phyloP scores from a whole-genome alignment of 2,113 vertebrate species.

The Neogale vison region DNA sequence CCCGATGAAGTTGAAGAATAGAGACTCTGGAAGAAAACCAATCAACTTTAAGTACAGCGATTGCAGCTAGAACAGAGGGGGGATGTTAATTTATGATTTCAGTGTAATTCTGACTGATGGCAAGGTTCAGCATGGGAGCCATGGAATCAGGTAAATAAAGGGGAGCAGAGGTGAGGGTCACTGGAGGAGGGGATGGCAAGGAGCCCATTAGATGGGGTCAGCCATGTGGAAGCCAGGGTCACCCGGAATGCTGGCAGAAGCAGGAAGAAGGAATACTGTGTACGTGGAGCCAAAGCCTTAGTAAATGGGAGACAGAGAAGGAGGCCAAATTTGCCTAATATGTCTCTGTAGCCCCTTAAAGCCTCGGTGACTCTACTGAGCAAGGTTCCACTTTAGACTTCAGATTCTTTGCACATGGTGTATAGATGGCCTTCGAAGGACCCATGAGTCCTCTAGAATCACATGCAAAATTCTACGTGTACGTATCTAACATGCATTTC shows the following conservation, averaged over 20 bases:
- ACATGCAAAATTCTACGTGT: background rate
- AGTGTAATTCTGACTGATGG: conserved; percentile 20
- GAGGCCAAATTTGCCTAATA: background rate
- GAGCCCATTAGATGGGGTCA: background rate
- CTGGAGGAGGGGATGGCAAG: background rate
- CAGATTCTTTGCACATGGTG: background rate
- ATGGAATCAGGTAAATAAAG: background rate
- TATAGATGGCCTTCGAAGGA: background rate
- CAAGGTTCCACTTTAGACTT: conserved; percentile 21
- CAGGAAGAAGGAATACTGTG: background rate
- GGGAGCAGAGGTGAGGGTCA: background rate
- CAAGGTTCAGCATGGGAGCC: background rate
- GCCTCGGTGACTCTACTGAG: background rate
- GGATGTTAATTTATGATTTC: conserved; percentile 3
- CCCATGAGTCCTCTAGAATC: background rate
- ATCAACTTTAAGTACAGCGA: background rate
- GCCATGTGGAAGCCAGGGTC: background rate
- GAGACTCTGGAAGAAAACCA: background rate
- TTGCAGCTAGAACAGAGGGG: background rate
- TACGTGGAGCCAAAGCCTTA: conserved; percentile 24
- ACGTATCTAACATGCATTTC: background rate
- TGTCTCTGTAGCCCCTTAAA: background rate
- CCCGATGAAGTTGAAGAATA: background rate
- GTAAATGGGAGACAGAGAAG: background rate
- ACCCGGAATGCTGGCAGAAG: background rate